phyloP scores from a whole-genome alignment of 2,797 vertebrate genomes.

The Threskiornis aethiopicus region DNA sequence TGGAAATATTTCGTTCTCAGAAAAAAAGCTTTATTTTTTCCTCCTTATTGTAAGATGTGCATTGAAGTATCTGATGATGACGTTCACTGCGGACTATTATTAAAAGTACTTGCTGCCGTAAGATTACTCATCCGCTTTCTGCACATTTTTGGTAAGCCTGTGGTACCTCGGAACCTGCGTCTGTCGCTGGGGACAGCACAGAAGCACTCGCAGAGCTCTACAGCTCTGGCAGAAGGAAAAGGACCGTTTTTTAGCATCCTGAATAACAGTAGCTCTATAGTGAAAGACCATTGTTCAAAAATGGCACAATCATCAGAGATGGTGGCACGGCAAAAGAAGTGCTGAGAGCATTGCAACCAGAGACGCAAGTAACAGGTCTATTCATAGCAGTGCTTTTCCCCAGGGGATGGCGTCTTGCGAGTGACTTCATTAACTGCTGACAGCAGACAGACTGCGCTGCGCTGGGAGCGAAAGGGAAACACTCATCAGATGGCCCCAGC shows the following conservation, averaged over 20 bases:
- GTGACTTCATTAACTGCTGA: conserved; percentile 59
- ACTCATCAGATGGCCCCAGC: conserved; percentile 56
- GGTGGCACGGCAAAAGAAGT: neutral
- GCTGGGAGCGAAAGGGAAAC: conserved; percentile 43
- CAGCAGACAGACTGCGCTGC: conserved; percentile 50
- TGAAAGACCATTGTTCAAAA: neutral
- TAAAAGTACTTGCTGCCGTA: neutral
- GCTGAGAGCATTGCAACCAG: neutral
- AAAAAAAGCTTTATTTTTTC: neutral
- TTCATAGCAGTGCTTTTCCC: conserved; percentile 46
- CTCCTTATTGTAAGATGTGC: neutral
- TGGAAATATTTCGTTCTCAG: neutral
- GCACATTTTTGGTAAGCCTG: neutral
- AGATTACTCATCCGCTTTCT: neutral
- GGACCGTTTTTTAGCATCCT: neutral
- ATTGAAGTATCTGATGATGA: neutral
- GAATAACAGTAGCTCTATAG: neutral
- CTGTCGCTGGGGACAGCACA: neutral
- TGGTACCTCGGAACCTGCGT: neutral
- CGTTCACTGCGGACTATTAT: neutral
- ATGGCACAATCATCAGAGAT: neutral
- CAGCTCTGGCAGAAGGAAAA: neutral
- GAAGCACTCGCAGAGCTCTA: neutral
- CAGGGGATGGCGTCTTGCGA: conserved; percentile 30
- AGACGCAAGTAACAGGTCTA: conserved; percentile 16